Percentiles rank a stretch among this genome's conserved stretches.
Conservation (phyloP, 2,888 invertebrate species). For the Ephialtes manifestator region DNA sequence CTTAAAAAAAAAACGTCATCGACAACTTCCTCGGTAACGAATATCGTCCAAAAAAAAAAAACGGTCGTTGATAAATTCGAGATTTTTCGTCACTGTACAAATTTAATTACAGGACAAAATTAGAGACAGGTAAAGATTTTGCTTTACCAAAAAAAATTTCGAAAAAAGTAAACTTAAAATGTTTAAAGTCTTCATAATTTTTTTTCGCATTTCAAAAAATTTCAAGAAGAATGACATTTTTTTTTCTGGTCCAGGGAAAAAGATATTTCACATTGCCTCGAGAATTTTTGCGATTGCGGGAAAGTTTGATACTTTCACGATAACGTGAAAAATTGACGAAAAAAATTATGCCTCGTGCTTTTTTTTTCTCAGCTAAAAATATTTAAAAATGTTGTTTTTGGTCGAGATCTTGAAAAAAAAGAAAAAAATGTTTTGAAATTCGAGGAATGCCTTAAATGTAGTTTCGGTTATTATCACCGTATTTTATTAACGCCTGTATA, state of each 20-base stretch:
- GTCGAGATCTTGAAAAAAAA: not conserved
- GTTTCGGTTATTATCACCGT: not conserved
- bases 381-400: not conserved
- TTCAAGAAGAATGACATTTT: not conserved
- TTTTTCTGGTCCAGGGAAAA: not conserved
- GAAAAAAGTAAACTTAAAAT: no score
- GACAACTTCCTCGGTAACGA: constrained; percentile 27
- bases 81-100: constrained; percentile 33
- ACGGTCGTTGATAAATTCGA: constrained; percentile 7
- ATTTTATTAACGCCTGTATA: not conserved
- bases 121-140: not conserved
- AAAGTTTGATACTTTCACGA: not conserved
- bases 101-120: constrained; percentile 12
- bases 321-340: not conserved
- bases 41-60: constrained; percentile 10
- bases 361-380: not conserved
- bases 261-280: not conserved
- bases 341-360: not conserved
- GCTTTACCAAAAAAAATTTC: not conserved
- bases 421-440: not conserved
- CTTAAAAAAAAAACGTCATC: constrained; percentile 8
- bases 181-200: not conserved
- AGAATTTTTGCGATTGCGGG: constrained; percentile 6
- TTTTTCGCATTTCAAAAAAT: not conserved
- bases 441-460: not conserved